Evolutionary conservation across 1,140 invertebrate genomes (phyloP).

Genomic region (Temnothorax curvispinosus): DNA sequence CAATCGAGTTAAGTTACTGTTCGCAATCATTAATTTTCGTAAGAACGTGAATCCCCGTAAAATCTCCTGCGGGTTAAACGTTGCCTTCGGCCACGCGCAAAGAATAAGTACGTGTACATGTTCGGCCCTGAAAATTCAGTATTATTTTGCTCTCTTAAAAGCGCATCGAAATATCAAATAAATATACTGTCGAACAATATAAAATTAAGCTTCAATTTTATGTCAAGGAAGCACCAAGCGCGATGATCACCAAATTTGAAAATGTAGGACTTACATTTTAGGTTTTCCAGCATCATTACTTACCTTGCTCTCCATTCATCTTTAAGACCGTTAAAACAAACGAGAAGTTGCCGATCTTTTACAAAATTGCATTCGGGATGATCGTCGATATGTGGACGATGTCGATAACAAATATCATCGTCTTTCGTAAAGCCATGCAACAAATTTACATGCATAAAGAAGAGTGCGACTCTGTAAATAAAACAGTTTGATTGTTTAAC

Average conservation of each 20-base stretch:
- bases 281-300: background rate
- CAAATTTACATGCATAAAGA: background rate
- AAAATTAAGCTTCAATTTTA: background rate
- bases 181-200: no score
- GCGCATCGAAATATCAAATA: no score
- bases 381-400: background rate
- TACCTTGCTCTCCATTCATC: conserved; percentile 70
- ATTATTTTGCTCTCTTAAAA: background rate
- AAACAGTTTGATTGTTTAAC: background rate
- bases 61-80: conserved; percentile 67
- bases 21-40: conserved; percentile 63
- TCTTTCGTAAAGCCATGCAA: conserved; percentile 27
- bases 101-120: conserved; percentile 55
- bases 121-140: conserved; percentile 59
- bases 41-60: conserved; percentile 68
- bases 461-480: background rate
- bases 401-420: conserved; percentile 52
- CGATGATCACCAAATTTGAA: background rate
- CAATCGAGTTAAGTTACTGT: conserved; percentile 71
- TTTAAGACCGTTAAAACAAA: conserved; percentile 72
- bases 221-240: background rate
- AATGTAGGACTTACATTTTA: background rate
- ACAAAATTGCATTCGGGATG: conserved; percentile 65
- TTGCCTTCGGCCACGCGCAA: conserved; percentile 71
- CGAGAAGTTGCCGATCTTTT: conserved; percentile 63